A percentile compares a stretch with the other conserved stretches of the same genome.
Evolutionary conservation across 2,113 vertebrate genomes (phyloP).

Genomic region (Meles meles): DNA sequence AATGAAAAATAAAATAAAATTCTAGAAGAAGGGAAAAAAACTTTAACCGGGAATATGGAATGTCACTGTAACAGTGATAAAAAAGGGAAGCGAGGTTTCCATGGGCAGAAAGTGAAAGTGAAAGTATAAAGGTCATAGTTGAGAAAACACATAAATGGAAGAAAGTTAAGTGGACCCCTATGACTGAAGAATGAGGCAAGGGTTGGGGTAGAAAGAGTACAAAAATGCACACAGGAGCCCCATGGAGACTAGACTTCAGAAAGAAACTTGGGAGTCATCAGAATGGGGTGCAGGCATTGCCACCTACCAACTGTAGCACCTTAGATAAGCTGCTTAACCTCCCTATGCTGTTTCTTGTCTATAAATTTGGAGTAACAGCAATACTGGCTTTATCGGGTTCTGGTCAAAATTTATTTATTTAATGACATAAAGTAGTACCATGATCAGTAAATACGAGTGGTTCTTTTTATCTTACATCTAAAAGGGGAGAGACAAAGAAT

Average conservation of each 20-base stretch:
- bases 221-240: neutral
- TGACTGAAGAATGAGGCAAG: neutral
- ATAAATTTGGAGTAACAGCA: neutral
- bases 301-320: neutral
- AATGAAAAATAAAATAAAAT: conserved; percentile 4
- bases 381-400: neutral
- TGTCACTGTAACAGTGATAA: neutral
- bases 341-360: neutral
- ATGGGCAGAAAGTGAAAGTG: neutral
- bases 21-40: neutral
- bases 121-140: neutral
- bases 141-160: neutral
- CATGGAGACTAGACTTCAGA: neutral
- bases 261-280: neutral
- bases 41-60: neutral
- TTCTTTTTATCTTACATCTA: neutral
- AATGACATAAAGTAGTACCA: neutral
- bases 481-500: neutral
- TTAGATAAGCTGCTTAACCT: neutral
- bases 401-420: conserved; percentile 9
- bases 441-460: neutral
- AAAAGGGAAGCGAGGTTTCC: conserved; percentile 9
- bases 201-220: neutral
- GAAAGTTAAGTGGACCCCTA: neutral
- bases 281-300: neutral